phyloP scores from a whole-genome alignment of 2,888 invertebrate genomes.

The Leucozona laternaria region DNA sequence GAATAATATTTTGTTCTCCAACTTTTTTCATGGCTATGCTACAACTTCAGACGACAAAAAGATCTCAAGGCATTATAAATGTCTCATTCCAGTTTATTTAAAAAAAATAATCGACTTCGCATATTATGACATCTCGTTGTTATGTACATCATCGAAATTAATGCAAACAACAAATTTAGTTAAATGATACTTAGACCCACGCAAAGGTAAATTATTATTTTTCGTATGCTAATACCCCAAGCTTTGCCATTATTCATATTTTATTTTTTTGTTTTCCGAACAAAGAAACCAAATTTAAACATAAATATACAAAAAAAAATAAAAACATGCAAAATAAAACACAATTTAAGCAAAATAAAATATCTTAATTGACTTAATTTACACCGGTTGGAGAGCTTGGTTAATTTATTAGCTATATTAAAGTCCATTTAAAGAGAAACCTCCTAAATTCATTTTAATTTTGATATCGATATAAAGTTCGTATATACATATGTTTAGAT shows the following conservation, averaged over 20 bases:
- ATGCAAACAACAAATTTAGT: slow-evolving; percentile 44
- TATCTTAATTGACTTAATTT: slow-evolving; percentile 73
- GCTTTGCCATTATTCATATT: slow-evolving; percentile 43
- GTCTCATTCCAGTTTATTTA: slow-evolving; percentile 6
- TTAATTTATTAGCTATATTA: slow-evolving; percentile 72
- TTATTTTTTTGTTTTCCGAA: background rate
- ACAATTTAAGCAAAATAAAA: slow-evolving; percentile 65
- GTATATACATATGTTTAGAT: too few relatives aligned
- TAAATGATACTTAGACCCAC: slow-evolving; percentile 66
- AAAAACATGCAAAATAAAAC: slow-evolving; percentile 42
- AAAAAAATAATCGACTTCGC: background rate
- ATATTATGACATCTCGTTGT: background rate
- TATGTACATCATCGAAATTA: slow-evolving; percentile 28
- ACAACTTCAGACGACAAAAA: too few relatives aligned
- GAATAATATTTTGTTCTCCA: too few relatives aligned
- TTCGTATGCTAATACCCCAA: slow-evolving; percentile 42
- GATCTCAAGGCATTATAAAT: background rate
- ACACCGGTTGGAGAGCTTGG: slow-evolving; percentile 62
- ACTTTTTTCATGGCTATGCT: too few relatives aligned
- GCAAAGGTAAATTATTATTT: slow-evolving; percentile 51
- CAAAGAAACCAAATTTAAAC: slow-evolving; percentile 3
- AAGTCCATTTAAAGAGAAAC: slow-evolving; percentile 70
- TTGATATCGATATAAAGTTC: background rate
- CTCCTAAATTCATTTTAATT: slow-evolving; percentile 65
- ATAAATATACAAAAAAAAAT: background rate